Evolutionary conservation across 2,797 vertebrate species (phyloP).

Genomic region (Eleutherodactylus coqui): DNA sequence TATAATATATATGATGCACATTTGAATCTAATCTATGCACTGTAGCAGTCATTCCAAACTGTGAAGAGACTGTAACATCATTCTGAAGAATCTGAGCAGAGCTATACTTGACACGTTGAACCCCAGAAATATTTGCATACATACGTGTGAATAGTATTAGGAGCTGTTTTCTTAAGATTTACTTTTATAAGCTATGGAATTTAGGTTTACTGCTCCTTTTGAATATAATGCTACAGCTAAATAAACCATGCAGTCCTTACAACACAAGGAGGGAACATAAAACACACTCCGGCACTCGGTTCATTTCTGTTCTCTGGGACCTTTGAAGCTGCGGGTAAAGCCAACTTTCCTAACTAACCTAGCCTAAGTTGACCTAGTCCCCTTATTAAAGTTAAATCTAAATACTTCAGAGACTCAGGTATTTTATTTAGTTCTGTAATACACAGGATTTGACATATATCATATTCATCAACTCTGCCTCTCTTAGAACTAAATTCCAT

Average conservation of each 20-base stretch:
- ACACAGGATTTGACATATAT: constrained; percentile 25
- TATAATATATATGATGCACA: too few relatives aligned
- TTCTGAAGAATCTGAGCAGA: neutral
- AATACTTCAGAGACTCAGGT: constrained; percentile 24
- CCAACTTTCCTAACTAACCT: constrained; percentile 5
- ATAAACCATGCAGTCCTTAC: neutral
- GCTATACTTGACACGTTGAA: neutral
- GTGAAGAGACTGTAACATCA: neutral
- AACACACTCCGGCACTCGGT: neutral
- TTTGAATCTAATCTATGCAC: neutral
- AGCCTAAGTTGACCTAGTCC: constrained; percentile 1
- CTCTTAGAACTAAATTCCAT: constrained; percentile 15
- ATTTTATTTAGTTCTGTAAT: constrained; percentile 26
- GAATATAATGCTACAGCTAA: neutral
- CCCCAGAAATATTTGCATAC: neutral
- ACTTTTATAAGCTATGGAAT: neutral
- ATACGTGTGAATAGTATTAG: neutral
- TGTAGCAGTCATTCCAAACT: neutral
- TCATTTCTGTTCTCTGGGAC: neutral
- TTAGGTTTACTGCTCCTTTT: neutral
- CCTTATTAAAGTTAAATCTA: constrained; percentile 17
- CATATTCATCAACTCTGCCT: neutral
- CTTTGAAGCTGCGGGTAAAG: neutral
- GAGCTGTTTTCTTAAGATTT: neutral
- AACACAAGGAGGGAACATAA: neutral